Evolutionary conservation across 2,113 vertebrate genomes (phyloP).

Genomic region (Diglossa brunneiventris): DNA sequence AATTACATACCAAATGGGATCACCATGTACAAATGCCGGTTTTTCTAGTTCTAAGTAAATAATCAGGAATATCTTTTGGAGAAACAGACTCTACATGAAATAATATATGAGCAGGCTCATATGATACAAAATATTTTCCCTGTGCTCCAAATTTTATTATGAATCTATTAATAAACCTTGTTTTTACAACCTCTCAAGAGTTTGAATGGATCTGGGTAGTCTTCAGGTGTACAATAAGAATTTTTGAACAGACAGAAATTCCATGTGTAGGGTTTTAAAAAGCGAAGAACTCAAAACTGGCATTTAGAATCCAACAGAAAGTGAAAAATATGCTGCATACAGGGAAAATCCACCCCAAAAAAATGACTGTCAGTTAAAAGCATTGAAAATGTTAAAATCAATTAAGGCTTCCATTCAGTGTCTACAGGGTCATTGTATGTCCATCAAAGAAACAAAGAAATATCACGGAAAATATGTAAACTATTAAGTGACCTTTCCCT

Average conservation of each 20-base stretch:
- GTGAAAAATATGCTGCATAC: background rate
- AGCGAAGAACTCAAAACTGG: background rate
- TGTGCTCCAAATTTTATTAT: background rate
- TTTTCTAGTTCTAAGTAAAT: background rate
- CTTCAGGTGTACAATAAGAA: background rate
- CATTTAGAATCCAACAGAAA: background rate
- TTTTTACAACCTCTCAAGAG: background rate
- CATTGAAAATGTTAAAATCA: background rate
- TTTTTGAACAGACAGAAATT: background rate
- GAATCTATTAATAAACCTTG: background rate
- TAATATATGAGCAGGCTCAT: background rate
- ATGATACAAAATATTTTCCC: background rate
- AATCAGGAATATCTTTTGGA: background rate
- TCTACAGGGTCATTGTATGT: background rate
- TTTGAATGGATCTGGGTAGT: background rate
- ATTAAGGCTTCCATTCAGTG: background rate
- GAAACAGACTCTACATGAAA: background rate
- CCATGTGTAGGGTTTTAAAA: background rate
- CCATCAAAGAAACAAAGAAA: background rate
- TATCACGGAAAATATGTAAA: background rate
- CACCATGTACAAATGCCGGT: background rate
- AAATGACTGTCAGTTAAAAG: background rate
- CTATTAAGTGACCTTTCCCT: background rate
- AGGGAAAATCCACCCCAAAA: fast-evolving
- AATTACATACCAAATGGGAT: background rate